Conservation (phyloP, 2,888 invertebrate genomes). For the Smittia sp. region DNA sequence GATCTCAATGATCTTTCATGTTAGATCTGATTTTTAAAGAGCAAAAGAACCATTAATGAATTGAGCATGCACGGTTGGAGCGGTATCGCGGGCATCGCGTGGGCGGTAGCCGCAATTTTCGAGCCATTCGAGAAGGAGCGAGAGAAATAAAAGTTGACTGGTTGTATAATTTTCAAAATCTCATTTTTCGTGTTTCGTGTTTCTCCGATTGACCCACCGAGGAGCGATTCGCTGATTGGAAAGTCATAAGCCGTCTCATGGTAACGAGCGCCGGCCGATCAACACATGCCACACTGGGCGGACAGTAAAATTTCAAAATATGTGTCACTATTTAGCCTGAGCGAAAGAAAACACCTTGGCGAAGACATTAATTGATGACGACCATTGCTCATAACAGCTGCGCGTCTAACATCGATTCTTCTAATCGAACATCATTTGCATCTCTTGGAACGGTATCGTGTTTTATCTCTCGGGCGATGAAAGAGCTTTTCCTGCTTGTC, state of each 20-base stretch:
- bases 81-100: background rate
- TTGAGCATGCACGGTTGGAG: background rate
- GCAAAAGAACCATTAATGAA: slow-evolving; percentile 9
- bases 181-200: background rate
- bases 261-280: background rate
- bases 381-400: slow-evolving; percentile 8
- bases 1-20: background rate
- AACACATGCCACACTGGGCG: background rate
- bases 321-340: background rate
- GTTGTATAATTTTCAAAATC: slow-evolving; percentile 6
- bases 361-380: background rate
- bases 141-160: background rate
- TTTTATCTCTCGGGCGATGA: background rate
- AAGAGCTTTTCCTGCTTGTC: background rate
- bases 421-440: slow-evolving; percentile 5
- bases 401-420: slow-evolving; percentile 7
- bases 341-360: background rate
- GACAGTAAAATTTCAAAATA: background rate
- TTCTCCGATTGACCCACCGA: background rate
- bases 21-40: slow-evolving; percentile 10
- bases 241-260: background rate
- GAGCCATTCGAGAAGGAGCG: background rate
- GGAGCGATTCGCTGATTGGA: background rate
- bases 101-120: background rate
- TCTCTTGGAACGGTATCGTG: background rate